A percentile compares a stretch with the other conserved stretches of the same genome.
phyloP scores from a whole-genome alignment of 2,888 invertebrate species.

The Drosophila stalkeri region DNA sequence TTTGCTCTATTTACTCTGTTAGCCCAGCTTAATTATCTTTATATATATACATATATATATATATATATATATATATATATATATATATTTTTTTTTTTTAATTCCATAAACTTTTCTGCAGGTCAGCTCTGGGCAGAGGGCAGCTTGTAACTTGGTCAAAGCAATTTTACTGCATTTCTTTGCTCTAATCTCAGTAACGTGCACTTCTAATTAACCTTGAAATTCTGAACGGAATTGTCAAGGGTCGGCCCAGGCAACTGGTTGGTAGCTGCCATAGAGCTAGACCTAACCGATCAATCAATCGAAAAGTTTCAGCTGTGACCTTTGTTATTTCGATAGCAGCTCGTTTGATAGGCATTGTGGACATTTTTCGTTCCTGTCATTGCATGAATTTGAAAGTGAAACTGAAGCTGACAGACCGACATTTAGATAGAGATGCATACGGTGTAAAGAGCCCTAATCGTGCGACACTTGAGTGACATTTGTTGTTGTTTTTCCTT shows the following conservation, averaged over 20 bases:
- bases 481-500: slow-evolving; percentile 35
- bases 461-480: slow-evolving; percentile 63
- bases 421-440: slow-evolving; percentile 60
- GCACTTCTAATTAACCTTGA: slow-evolving; percentile 72
- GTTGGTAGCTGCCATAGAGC: slow-evolving; percentile 2
- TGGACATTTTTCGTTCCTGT: slow-evolving; percentile 66
- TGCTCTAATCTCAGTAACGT: slow-evolving; percentile 21
- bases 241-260: slow-evolving; percentile 12
- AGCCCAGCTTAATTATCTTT: slow-evolving; percentile 62
- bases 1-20: slow-evolving; percentile 17
- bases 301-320: slow-evolving; percentile 69
- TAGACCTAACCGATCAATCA: slow-evolving; percentile 65
- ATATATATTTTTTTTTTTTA: slow-evolving; percentile 22
- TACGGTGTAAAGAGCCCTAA: slow-evolving; percentile 15
- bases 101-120: slow-evolving; percentile 40
- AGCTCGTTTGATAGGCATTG: slow-evolving; percentile 42
- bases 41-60: slow-evolving; percentile 15
- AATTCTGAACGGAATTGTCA: slow-evolving; percentile 37
- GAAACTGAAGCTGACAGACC: slow-evolving; percentile 28
- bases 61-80: no score
- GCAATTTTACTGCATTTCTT: slow-evolving; percentile 17
- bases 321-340: slow-evolving; percentile 61
- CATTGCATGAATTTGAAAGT: slow-evolving; percentile 69
- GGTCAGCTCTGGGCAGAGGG: slow-evolving; percentile 1
- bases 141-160: slow-evolving; percentile 2